Evolutionary conservation across 2,888 invertebrate species (phyloP).

Genomic region (Isoperla grammatica): DNA sequence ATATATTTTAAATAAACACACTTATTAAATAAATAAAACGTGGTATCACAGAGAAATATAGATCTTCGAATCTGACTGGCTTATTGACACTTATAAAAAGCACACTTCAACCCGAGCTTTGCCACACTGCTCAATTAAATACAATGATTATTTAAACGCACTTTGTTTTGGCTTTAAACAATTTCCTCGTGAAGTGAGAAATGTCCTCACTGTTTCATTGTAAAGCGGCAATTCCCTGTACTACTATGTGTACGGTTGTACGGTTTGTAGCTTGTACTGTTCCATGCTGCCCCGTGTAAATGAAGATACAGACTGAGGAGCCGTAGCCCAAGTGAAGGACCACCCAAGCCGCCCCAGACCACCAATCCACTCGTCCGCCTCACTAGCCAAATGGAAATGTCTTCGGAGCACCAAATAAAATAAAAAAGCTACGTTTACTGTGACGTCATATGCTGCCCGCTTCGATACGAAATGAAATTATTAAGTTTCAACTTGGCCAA

Average conservation of each 20-base stretch:
- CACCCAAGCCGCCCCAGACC: conserved; percentile 25
- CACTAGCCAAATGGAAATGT: conserved; percentile 29
- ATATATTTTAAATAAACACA: too few relatives aligned
- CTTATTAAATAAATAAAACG: too few relatives aligned
- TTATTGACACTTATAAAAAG: too few relatives aligned
- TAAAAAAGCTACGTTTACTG: conserved; percentile 8
- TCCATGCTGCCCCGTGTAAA: conserved; percentile 13
- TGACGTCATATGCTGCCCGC: conserved; percentile 10
- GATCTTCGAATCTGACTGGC: too few relatives aligned
- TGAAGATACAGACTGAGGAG: conserved; percentile 20
- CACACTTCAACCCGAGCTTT: too few relatives aligned
- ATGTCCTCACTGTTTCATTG: not conserved
- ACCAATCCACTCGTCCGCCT: conserved; percentile 26
- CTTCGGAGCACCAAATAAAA: conserved; percentile 19
- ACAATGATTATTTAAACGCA: too few relatives aligned
- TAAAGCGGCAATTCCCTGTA: not conserved
- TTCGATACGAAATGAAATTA: conserved; percentile 18
- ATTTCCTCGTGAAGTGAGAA: too few relatives aligned
- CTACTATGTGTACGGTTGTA: too few relatives aligned
- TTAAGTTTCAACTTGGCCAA: conserved; percentile 9
- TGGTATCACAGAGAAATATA: too few relatives aligned
- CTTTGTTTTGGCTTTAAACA: too few relatives aligned
- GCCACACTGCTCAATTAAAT: too few relatives aligned
- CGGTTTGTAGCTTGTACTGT: not conserved
- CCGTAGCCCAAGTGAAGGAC: conserved; percentile 19